Conservation (phyloP, 1,140 invertebrate species). For the Fopius arisanus region DNA sequence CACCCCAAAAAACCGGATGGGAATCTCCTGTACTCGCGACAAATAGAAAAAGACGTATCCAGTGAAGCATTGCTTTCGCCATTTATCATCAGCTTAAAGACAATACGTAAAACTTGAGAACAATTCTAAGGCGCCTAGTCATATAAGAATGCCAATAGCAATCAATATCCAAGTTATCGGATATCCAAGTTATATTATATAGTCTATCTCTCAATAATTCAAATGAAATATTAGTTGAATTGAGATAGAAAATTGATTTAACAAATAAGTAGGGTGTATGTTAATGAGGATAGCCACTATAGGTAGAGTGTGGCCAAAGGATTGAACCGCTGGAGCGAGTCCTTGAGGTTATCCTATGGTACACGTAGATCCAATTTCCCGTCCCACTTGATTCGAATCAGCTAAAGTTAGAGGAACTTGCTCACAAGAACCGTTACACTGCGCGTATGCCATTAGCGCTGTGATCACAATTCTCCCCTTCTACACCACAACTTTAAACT, state of each 20-base stretch:
- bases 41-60: neutral
- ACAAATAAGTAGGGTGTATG: neutral
- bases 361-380: neutral
- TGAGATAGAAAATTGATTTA: neutral
- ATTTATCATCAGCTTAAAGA: neutral
- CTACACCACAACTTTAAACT: neutral
- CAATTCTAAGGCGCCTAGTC: neutral
- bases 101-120: neutral
- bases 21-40: neutral
- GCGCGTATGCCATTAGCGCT: constrained; percentile 18
- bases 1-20: neutral
- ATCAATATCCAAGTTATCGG: no score
- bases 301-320: neutral
- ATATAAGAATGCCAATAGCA: neutral
- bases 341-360: constrained; percentile 1
- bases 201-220: neutral
- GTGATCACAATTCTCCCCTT: neutral
- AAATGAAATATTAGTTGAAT: neutral
- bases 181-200: no score
- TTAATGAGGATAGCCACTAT: neutral
- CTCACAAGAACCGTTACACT: constrained; percentile 15
- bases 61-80: neutral
- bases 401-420: constrained; percentile 13
- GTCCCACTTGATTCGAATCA: neutral
- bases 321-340: neutral